A percentile compares a stretch with the other conserved stretches of the same genome.
These are phyloP conservation scores for Phalacrocorax carbo DNA, from an alignment of 2,113 vertebrate genomes.

Conservation along the genomic window DNA sequence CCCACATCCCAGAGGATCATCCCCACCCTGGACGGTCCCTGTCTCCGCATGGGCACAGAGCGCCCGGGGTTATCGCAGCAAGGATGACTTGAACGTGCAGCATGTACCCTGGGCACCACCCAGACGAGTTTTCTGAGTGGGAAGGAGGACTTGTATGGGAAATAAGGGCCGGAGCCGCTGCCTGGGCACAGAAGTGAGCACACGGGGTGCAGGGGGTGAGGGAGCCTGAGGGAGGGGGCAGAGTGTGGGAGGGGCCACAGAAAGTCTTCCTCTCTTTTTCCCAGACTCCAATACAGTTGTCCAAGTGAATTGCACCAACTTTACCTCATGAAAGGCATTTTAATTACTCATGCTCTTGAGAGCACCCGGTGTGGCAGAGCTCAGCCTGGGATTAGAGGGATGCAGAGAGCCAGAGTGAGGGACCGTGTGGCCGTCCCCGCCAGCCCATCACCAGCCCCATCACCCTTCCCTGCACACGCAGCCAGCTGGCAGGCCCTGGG, in stretches of 20 bases:
- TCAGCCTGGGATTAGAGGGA: not conserved
- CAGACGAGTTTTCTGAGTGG: not conserved
- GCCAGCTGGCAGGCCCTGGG: fast-evolving
- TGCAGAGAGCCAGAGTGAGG: not conserved
- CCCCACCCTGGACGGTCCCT: not conserved
- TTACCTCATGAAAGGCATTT: not conserved
- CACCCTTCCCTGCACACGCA: fast-evolving
- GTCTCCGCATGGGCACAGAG: fast-evolving
- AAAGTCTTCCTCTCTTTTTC: not conserved
- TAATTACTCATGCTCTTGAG: not conserved
- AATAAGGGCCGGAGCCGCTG: not conserved
- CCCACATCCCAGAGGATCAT: not conserved
- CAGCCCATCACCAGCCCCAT: not conserved
- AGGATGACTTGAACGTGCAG: too few relatives aligned
- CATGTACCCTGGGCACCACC: fast-evolving
- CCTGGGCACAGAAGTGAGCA: not conserved
- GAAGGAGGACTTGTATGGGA: not conserved
- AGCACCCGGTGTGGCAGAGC: not conserved
- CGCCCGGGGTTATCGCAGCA: fast-evolving
- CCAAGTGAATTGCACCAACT: not conserved
- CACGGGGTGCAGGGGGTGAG: not conserved
- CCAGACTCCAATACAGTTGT: not conserved
- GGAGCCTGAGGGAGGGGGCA: not conserved
- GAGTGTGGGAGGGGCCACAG: not conserved
- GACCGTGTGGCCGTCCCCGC: not conserved